Evolutionary conservation across 2,888 invertebrate genomes (phyloP).

Genomic region (Brenthis hecate): DNA sequence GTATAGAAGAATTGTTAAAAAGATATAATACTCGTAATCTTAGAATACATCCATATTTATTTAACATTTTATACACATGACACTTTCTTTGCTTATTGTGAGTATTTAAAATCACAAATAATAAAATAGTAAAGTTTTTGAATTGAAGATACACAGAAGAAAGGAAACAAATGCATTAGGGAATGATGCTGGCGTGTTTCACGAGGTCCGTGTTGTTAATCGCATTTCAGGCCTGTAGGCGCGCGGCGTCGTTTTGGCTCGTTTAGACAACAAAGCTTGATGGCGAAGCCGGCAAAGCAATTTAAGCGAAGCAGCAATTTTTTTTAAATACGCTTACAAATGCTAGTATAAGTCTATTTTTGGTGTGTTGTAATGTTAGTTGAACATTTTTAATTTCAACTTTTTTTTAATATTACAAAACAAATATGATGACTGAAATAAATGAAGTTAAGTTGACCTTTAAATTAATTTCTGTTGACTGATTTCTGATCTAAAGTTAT

Average conservation of each 20-base stretch:
- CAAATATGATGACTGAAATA: too few relatives aligned
- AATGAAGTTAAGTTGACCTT: too few relatives aligned
- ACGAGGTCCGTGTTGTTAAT: conserved; percentile 18
- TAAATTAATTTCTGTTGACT: too few relatives aligned
- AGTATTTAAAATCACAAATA: neutral
- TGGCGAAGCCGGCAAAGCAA: conserved; percentile 6
- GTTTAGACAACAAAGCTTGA: conserved; percentile 24
- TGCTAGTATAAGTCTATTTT: neutral
- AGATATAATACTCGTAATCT: too few relatives aligned
- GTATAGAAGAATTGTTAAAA: too few relatives aligned
- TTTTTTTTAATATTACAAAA: too few relatives aligned
- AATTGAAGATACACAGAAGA: conserved; percentile 15
- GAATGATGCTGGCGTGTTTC: conserved; percentile 17
- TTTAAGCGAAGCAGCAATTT: conserved; percentile 7
- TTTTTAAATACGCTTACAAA: neutral
- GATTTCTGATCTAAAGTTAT: too few relatives aligned
- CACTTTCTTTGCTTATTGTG: neutral
- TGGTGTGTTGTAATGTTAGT: too few relatives aligned
- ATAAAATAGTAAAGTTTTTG: conserved; percentile 5
- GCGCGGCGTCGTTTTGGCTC: neutral
- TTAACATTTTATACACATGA: too few relatives aligned
- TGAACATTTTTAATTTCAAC: too few relatives aligned
- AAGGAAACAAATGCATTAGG: conserved; percentile 13
- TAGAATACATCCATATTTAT: too few relatives aligned
- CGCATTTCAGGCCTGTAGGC: conserved; percentile 6